Conservation (phyloP, 1,140 invertebrate genomes). For the Periplaneta americana region DNA sequence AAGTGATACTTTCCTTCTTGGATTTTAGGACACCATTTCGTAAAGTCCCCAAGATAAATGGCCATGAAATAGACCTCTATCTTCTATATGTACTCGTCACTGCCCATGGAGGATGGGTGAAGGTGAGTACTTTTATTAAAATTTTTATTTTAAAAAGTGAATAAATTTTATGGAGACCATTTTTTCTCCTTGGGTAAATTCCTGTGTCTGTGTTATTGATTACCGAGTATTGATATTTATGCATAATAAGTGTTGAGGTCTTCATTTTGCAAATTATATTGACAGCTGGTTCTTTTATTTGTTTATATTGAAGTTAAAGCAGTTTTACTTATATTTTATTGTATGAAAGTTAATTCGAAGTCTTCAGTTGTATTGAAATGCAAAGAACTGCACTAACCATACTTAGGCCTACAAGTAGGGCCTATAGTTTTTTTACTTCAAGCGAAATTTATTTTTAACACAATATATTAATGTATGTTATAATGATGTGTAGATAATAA, state of each 20-base stretch:
- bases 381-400: no score
- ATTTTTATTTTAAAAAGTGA: neutral
- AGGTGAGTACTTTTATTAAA: constrained; percentile 54
- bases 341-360: no score
- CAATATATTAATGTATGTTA: no score
- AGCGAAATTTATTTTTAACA: no score
- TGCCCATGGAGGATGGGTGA: constrained; percentile 84
- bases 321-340: no score
- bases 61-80: constrained; percentile 85
- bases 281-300: no score
- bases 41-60: constrained; percentile 73
- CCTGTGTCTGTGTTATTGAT: neutral
- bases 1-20: constrained; percentile 18
- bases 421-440: no score
- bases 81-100: constrained; percentile 87
- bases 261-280: neutral
- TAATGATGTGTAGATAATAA: no score
- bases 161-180: no score
- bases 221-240: neutral
- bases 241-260: neutral
- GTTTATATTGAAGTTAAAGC: no score
- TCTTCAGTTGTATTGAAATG: no score
- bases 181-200: neutral
- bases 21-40: constrained; percentile 68
- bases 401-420: no score